Conservation (phyloP, 1,140 invertebrate species). For the Hirudo medicinalis region DNA sequence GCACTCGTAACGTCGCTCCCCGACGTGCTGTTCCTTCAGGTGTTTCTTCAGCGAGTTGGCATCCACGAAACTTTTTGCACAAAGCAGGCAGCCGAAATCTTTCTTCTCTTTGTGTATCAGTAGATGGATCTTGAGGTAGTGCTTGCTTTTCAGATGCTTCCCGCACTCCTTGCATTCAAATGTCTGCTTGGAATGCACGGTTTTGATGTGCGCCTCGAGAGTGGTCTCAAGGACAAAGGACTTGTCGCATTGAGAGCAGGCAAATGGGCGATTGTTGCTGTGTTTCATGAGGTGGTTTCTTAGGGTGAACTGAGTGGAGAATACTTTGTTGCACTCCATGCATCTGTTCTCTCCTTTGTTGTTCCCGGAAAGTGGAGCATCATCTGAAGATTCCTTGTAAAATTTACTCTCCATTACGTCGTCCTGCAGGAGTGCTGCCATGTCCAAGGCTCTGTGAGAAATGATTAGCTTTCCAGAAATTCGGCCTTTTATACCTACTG, state of each 20-base stretch:
- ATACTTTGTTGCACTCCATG: not conserved
- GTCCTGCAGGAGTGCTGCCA: too few relatives aligned
- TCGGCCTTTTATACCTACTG: too few relatives aligned
- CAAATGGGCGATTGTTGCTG: not conserved
- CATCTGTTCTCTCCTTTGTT: not conserved
- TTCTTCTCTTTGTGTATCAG: slow-evolving; percentile 95
- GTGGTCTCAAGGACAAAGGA: slow-evolving; percentile 77
- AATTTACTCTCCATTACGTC: too few relatives aligned
- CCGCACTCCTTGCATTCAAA: slow-evolving; percentile 67
- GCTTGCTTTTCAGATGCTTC: slow-evolving; percentile 89
- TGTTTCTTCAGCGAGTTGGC: slow-evolving; percentile 5
- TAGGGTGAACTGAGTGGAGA: not conserved
- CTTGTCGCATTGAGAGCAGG: not conserved
- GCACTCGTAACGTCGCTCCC: slow-evolving; percentile 65
- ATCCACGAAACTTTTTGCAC: slow-evolving; percentile 80
- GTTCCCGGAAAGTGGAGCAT: not conserved
- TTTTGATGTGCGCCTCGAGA: slow-evolving; percentile 89
- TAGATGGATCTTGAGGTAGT: slow-evolving; percentile 98
- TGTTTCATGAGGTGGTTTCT: not conserved
- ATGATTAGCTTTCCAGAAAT: not conserved
- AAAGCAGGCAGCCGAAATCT: slow-evolving; percentile 80
- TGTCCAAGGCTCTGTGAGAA: not conserved
- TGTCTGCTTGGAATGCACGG: slow-evolving; percentile 87
- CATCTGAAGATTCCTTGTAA: too few relatives aligned
- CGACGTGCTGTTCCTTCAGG: not conserved